Base-by-base conservation (phyloP, 2,888 invertebrate genomes). In the Gandaritis pyraliata region DNA sequence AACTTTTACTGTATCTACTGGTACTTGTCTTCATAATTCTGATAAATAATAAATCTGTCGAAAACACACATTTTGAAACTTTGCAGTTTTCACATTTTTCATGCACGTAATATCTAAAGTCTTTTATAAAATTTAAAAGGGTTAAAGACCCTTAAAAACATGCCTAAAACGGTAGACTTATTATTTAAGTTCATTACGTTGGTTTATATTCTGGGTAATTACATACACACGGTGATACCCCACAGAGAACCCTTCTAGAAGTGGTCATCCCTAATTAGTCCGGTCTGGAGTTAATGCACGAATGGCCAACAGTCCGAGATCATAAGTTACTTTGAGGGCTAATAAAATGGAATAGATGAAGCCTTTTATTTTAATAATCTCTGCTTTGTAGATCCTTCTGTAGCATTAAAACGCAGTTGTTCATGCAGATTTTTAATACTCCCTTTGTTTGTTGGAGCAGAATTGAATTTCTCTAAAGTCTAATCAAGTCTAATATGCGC, bases 221-320 rank as follows among this genome's bases (percentile, higher is more conserved):
- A 78, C 61, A 62, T 72, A 69, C 79, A 78, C 71, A 72, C 62
- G 75, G 66, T 67, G 62, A 77, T 79, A 65, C 71, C 46, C 49
- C 59, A 64, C 80, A 80, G 79, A 69, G 53, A 38, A 49, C 47
- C 55, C 58, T 54, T 47, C 46, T 59, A 64, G 63, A 59, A 65
- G 65, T 56, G 61, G 62, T 56, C 59, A 65, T 57, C 59, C 56
- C 53, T 16, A 65, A 62, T 65, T 59, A 61, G 59, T 16, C 39
- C n/a, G 11, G 65, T 46, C 65, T 65, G 65, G 46, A 59, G 58
- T 59, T 65, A 65, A 65, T 65, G 65, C 16, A 55, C 49, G 43
- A 49, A 41, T 39, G 58, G 53, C 41, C 18, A 38, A 48, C 64
- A 59, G 59, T 53, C 54, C 16, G 64, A 45, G 13, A 43, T 47